These are phyloP conservation scores for Hippoglossus hippoglossus DNA, from an alignment of 2,797 vertebrate genomes.

Conservation along the genomic window DNA sequence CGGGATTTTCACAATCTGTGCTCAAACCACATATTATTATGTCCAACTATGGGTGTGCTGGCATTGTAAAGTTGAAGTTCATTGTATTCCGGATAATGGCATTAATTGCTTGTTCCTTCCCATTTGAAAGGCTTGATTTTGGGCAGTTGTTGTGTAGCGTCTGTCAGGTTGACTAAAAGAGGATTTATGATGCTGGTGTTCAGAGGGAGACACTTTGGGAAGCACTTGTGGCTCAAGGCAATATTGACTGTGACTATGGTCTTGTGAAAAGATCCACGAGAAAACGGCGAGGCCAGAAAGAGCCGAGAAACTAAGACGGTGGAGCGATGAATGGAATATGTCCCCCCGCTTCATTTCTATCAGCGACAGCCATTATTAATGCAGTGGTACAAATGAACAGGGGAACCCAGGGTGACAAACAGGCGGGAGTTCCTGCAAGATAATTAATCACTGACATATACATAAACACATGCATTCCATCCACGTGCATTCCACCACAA, in stretches of 20 bases:
- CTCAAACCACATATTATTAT: too few species aligned
- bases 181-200: not conserved
- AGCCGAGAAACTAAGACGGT: constrained; percentile 1
- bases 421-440: constrained; percentile 60
- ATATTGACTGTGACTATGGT: not conserved
- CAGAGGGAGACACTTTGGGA: not conserved
- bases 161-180: not conserved
- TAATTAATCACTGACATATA: constrained; percentile 71
- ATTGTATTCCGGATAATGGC: not conserved
- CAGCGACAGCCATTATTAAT: constrained; percentile 68
- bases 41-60: not conserved
- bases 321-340: constrained; percentile 41
- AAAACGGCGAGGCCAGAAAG: not conserved
- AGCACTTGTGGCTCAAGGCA: not conserved
- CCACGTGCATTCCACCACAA: constrained; percentile 6
- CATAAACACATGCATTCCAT: constrained; percentile 45
- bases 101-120: not conserved
- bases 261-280: constrained; percentile 1
- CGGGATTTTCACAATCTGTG: too few species aligned
- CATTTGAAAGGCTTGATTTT: not conserved
- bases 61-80: not conserved
- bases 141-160: not conserved
- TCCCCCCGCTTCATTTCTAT: constrained; percentile 28
- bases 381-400: constrained; percentile 66
- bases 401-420: constrained; percentile 60